phyloP scores from a whole-genome alignment of 1,140 invertebrate genomes.

The roundworm (Caenorhabditis elegans) region DNA sequence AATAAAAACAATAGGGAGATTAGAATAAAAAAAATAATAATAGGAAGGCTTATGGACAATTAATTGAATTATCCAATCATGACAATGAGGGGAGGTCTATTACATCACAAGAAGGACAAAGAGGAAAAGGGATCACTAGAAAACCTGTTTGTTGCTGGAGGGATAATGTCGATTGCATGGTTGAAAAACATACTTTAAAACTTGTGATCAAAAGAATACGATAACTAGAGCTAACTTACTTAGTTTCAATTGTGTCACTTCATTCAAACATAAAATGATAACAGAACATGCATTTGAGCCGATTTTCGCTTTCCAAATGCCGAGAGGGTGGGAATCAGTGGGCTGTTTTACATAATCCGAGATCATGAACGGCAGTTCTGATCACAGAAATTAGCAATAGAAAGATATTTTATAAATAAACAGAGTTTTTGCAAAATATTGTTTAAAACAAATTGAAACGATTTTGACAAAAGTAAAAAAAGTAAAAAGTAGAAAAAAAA shows the following conservation, averaged over 20 bases:
- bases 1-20: too few species aligned
- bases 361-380: background rate
- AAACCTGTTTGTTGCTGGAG: background rate
- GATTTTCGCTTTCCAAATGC: background rate
- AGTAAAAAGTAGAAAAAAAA: too few species aligned
- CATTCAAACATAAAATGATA: background rate
- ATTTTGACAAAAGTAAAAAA: too few species aligned
- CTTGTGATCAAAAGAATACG: background rate
- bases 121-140: background rate
- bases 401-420: too few species aligned
- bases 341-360: background rate
- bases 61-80: conserved; percentile 1
- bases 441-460: too few species aligned
- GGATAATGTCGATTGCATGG: too few species aligned
- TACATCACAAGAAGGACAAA: background rate
- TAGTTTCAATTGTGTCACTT: too few species aligned
- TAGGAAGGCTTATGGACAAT: too few species aligned
- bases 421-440: too few species aligned
- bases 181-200: too few species aligned
- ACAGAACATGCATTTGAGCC: background rate
- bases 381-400: too few species aligned
- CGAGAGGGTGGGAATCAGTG: conserved; percentile 17
- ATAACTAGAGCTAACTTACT: background rate
- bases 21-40: too few species aligned
- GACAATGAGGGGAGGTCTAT: background rate